phyloP scores from a whole-genome alignment of 2,797 vertebrate species.

The Thunnus albacares region DNA sequence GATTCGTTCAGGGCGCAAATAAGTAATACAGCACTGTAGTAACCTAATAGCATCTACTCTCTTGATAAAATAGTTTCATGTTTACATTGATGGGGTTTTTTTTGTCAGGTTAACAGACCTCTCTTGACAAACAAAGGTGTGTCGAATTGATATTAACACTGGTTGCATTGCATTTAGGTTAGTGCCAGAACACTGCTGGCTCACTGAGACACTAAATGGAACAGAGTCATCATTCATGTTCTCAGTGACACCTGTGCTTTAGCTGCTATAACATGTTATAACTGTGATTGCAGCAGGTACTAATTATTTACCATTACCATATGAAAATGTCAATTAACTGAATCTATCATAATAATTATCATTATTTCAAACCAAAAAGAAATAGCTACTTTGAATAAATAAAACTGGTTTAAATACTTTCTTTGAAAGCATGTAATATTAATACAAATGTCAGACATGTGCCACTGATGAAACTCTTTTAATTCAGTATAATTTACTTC shows the following conservation, averaged over 20 bases:
- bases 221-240: no score
- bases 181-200: background rate
- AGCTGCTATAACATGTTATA: background rate
- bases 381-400: background rate
- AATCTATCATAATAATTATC: background rate
- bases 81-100: background rate
- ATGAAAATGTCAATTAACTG: background rate
- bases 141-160: background rate
- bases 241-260: background rate
- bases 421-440: background rate
- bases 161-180: background rate
- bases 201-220: background rate
- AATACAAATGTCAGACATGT: conserved; percentile 12
- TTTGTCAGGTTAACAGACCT: background rate
- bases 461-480: background rate
- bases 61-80: background rate
- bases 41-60: background rate
- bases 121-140: background rate
- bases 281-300: background rate
- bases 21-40: no score
- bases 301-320: background rate
- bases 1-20: background rate
- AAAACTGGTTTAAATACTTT: background rate
- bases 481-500: background rate
- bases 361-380: background rate